These are phyloP conservation scores for Beris chalybata DNA, from an alignment of 2,888 invertebrate genomes.

Conservation along the genomic window DNA sequence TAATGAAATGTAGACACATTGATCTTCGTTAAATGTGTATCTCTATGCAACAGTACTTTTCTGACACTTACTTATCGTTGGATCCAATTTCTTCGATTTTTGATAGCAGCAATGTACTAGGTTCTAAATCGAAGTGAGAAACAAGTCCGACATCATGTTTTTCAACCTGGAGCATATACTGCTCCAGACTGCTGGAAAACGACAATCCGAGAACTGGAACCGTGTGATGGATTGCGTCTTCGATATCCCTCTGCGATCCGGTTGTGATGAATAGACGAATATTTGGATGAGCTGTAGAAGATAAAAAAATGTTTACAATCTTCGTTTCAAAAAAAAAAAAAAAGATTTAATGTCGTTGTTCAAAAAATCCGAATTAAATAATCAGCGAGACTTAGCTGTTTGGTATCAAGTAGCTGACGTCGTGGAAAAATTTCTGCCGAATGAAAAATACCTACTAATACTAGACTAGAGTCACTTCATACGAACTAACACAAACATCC, in stretches of 20 bases:
- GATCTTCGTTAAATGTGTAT: too few species aligned
- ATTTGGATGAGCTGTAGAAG: conserved; percentile 41
- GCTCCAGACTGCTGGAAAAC: conserved; percentile 43
- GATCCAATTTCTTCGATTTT: conserved; percentile 41
- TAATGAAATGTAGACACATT: too few species aligned
- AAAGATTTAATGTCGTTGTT: too few species aligned
- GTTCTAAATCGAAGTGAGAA: conserved; percentile 43
- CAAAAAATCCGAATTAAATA: too few species aligned
- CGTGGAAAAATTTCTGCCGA: too few species aligned
- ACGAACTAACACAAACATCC: too few species aligned
- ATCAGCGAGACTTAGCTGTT: too few species aligned
- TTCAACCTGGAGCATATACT: conserved; percentile 43
- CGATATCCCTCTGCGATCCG: conserved; percentile 44
- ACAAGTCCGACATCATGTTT: conserved; percentile 42
- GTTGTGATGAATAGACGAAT: conserved; percentile 43
- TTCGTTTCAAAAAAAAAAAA: too few species aligned
- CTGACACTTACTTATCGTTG: conserved; percentile 40
- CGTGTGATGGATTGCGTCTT: conserved; percentile 45
- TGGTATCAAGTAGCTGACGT: too few species aligned
- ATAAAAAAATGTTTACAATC: conserved; percentile 3
- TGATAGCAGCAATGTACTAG: conserved; percentile 38
- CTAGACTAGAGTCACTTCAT: too few species aligned
- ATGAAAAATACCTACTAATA: too few species aligned
- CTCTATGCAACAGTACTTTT: too few species aligned
- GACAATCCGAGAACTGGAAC: conserved; percentile 45